A percentile compares a stretch with the other conserved stretches of the same genome.
These are phyloP conservation scores for Apodemus sylvaticus DNA, from an alignment of 2,113 vertebrate genomes.

Conservation along the genomic window DNA sequence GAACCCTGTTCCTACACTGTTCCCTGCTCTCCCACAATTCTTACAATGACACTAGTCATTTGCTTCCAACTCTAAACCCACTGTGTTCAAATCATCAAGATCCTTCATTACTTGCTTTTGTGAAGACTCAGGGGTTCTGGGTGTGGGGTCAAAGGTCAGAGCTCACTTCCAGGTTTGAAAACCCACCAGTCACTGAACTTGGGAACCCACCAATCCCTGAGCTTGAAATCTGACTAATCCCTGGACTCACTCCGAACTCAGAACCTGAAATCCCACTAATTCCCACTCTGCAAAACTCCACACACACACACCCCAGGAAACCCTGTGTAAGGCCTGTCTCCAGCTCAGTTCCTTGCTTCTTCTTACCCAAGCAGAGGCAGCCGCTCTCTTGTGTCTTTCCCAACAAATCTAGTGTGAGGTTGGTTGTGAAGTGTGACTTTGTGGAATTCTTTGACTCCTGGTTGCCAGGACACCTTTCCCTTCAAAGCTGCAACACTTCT, in stretches of 20 bases:
- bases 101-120: not conserved
- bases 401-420: not conserved
- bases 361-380: not conserved
- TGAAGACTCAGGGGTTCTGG: not conserved
- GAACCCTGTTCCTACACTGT: no score
- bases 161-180: not conserved
- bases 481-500: not conserved
- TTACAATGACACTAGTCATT: not conserved
- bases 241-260: not conserved
- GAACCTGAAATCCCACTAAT: not conserved
- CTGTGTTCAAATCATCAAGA: not conserved
- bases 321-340: not conserved
- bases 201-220: not conserved
- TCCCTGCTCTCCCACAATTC: not conserved
- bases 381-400: not conserved
- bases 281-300: not conserved
- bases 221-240: not conserved
- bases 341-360: not conserved
- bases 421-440: not conserved
- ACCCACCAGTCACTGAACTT: not conserved
- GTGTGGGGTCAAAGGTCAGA: not conserved
- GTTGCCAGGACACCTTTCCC: not conserved
- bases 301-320: not conserved
- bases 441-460: not conserved
- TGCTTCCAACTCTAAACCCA: no score